These are phyloP conservation scores for Sclerodermus sp. DNA, from an alignment of 2,888 invertebrate species.

Conservation along the genomic window DNA sequence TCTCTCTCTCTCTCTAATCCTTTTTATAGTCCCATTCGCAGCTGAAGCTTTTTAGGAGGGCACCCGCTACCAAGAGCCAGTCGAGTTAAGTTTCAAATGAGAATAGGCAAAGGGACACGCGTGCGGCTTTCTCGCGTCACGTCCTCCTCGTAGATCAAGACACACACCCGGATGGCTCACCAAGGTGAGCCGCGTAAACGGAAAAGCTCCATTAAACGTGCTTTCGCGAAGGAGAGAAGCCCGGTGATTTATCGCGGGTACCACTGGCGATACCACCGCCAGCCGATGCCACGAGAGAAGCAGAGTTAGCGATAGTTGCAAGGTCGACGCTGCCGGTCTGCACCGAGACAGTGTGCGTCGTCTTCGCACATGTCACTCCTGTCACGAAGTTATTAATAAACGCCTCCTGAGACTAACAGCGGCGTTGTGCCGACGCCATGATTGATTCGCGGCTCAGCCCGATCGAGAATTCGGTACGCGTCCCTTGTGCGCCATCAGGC, in stretches of 20 bases:
- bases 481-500: not conserved
- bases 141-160: slow-evolving; percentile 6
- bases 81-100: too few relatives aligned
- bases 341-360: not conserved
- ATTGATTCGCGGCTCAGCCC: slow-evolving; percentile 31
- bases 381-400: slow-evolving; percentile 38
- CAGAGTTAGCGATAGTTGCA: too few relatives aligned
- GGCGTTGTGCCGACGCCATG: slow-evolving; percentile 13
- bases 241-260: slow-evolving; percentile 27
- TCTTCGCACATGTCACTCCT: slow-evolving; percentile 25
- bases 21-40: too few relatives aligned
- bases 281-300: too few relatives aligned
- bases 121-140: too few relatives aligned
- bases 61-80: too few relatives aligned
- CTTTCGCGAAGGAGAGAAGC: not conserved
- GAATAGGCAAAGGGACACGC: too few relatives aligned
- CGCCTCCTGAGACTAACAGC: slow-evolving; percentile 13
- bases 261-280: too few relatives aligned
- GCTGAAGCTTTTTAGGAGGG: not conserved
- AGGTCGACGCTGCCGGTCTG: too few relatives aligned
- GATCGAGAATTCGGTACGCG: slow-evolving; percentile 4
- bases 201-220: slow-evolving; percentile 24
- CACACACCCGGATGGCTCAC: slow-evolving; percentile 10
- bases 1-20: too few relatives aligned
- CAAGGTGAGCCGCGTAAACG: slow-evolving; percentile 12